phyloP scores from a whole-genome alignment of 2,888 invertebrate species.

The Latheticus oryzae region DNA sequence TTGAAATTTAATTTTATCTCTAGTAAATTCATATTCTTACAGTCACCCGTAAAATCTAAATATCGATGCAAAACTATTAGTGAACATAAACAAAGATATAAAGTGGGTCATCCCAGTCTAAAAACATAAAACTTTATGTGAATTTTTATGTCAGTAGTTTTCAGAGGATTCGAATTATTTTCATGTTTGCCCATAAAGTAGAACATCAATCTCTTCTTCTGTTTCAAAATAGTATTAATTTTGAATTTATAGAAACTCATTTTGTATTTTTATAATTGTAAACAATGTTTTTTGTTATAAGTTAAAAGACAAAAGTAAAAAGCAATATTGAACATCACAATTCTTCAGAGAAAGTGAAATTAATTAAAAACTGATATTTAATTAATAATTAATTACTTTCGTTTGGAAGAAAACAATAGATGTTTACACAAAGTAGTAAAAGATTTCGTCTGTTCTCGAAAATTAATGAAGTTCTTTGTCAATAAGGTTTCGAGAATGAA shows the following conservation, averaged over 20 bases:
- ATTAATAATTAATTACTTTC: constrained; percentile 28
- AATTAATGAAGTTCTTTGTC: constrained; percentile 32
- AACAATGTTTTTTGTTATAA: too few relatives aligned
- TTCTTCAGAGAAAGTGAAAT: constrained; percentile 6
- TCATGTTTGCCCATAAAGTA: constrained; percentile 35
- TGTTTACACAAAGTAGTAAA: constrained; percentile 21
- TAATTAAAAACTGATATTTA: constrained; percentile 27
- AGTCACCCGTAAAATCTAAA: constrained; percentile 8
- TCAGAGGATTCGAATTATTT: constrained; percentile 21
- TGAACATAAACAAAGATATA: constrained; percentile 26
- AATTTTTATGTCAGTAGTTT: constrained; percentile 30
- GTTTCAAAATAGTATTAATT: constrained; percentile 15
- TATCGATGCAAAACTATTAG: constrained; percentile 25
- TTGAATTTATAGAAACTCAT: too few relatives aligned
- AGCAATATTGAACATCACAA: too few relatives aligned
- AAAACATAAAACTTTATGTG: constrained; percentile 33
- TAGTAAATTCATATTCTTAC: not conserved
- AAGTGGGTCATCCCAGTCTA: constrained; percentile 33
- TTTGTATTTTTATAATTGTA: too few relatives aligned
- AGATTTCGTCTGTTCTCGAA: constrained; percentile 13
- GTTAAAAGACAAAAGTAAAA: too few relatives aligned
- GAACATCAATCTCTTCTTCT: constrained; percentile 22
- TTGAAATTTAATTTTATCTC: too few relatives aligned
- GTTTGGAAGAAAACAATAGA: constrained; percentile 20
- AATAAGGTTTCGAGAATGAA: constrained; percentile 11